Evolutionary conservation across 2,797 vertebrate species (phyloP), one percentile per base, ranked within the genome.

Genomic region (Melopsittacus undulatus): DNA sequence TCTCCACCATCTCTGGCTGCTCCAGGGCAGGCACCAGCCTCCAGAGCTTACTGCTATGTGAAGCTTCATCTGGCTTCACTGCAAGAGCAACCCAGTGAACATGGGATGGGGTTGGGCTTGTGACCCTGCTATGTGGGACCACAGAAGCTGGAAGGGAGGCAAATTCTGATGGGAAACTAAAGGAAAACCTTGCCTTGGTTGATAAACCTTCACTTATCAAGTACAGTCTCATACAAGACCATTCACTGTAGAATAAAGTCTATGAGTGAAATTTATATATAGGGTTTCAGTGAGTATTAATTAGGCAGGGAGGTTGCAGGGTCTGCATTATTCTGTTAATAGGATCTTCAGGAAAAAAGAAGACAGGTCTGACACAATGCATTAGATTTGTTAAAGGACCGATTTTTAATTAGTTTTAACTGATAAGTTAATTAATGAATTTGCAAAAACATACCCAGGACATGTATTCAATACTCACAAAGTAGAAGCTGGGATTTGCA

Each of bases 401-500:
- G 1, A 54, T 63, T 84, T 92, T 93, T 94, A 97, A 97, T 97
- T 95, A 93, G 83, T 94, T 89, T 94, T 64, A 89, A 73, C 81
- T 89, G 92, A 95, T 97, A 94, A 94, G 91, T 95, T 93, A 93
- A 95, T 94, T 87, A 96, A 95, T 94, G 88, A 87, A 84, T 80
- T 95, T 84, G 81, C 92, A 95, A 82, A 94, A 89, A 89, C 75
- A 34, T 66, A 56, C 3, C n/a, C 83, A 59, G 88, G 68, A 76
- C 90, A 72, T 87, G 81, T 51, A 84, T 87, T 75, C 9, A 21
- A 46, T 57, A 57, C 13, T 83, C 49, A 75, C 29, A 40, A n/a
- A 48, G 46, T 42, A 74, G 90, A 36, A 24, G 83, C 70, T 27
- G 63, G 69, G 88, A 11, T 76, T 94, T 90, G 83, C 59, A 59